Conservation (phyloP, 2,113 vertebrate species). For the Mirza zaza region DNA sequence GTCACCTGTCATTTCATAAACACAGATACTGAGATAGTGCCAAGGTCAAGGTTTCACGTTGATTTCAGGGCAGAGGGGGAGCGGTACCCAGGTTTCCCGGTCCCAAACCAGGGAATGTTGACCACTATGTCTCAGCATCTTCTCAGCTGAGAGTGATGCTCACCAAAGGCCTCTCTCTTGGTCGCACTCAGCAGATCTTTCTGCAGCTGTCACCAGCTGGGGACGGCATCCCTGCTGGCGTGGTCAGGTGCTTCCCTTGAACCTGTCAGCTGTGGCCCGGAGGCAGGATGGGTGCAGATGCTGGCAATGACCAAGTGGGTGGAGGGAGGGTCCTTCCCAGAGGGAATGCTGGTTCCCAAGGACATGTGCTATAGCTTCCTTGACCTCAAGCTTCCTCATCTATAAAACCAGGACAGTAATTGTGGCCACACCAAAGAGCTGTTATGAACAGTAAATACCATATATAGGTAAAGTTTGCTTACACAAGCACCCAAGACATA, state of each 20-base stretch:
- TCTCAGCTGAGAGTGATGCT: neutral
- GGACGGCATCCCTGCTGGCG: neutral
- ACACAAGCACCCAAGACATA: neutral
- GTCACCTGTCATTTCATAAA: neutral
- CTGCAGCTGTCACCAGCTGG: neutral
- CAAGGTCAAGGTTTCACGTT: neutral
- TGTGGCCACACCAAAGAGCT: neutral
- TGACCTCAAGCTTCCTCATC: neutral
- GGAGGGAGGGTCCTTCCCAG: neutral
- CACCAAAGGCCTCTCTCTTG: neutral
- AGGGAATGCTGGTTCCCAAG: neutral
- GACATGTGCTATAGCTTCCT: neutral
- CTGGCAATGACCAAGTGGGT: neutral
- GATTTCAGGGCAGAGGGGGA: neutral
- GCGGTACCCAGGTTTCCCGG: neutral
- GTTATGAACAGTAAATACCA: neutral
- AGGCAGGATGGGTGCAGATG: neutral
- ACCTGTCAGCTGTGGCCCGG: neutral
- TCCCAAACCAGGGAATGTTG: neutral
- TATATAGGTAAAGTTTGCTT: neutral
- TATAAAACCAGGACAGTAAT: neutral
- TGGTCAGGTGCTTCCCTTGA: neutral
- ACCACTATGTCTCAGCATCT: neutral
- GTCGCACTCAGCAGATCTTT: neutral
- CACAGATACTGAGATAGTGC: neutral